Evolutionary conservation across 2,113 vertebrate species (phyloP).

Genomic region (Isichthys henryi): DNA sequence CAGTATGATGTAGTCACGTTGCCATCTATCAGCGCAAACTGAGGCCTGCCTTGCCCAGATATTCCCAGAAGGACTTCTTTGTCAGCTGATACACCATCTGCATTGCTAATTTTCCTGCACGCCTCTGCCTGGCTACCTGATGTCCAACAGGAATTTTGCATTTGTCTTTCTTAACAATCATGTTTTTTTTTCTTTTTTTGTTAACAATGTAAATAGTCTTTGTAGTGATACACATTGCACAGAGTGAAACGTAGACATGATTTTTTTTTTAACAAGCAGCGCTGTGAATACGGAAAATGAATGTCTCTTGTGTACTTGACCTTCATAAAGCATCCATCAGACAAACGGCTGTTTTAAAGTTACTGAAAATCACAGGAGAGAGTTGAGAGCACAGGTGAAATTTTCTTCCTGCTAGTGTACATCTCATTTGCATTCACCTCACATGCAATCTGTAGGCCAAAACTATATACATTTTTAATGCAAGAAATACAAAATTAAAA

Average conservation of each 20-base stretch:
- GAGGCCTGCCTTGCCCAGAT: neutral
- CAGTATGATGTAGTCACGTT: neutral
- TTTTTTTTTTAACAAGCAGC: neutral
- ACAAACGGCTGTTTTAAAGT: conserved; percentile 6
- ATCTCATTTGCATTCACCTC: neutral
- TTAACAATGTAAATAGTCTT: neutral
- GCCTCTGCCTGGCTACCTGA: neutral
- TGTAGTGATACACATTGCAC: neutral
- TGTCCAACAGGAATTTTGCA: neutral
- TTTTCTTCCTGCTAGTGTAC: neutral
- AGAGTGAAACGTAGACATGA: neutral
- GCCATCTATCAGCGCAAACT: neutral
- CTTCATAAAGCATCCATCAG: neutral
- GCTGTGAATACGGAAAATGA: neutral
- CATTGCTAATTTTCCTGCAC: neutral
- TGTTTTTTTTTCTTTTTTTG: neutral
- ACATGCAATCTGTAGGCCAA: neutral
- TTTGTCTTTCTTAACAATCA: neutral
- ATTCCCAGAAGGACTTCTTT: neutral
- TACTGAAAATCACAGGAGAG: neutral
- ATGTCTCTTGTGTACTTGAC: neutral
- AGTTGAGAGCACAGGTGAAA: conserved; percentile 2
- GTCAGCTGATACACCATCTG: neutral
- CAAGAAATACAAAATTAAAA: neutral
- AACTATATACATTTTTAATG: neutral